These are phyloP conservation scores for Saxicola maurus DNA, from an alignment of 2,797 vertebrate species.

Conservation along the genomic window DNA sequence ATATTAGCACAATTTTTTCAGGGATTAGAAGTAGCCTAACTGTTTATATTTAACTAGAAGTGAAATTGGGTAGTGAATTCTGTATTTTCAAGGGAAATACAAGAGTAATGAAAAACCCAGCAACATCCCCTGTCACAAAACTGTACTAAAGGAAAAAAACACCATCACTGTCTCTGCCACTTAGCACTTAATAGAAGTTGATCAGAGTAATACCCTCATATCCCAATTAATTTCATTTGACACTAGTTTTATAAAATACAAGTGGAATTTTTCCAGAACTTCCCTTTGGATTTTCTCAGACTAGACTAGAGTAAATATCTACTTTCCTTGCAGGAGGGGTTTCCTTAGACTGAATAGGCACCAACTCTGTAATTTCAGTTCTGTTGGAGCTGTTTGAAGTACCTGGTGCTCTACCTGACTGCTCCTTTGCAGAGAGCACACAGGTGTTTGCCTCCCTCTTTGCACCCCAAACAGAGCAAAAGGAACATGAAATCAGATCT, in stretches of 20 bases:
- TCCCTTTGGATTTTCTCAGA: neutral
- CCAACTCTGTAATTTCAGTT: neutral
- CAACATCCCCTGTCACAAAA: neutral
- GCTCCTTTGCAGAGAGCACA: rapidly evolving
- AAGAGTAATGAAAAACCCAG: neutral
- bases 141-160: neutral
- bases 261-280: neutral
- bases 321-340: neutral
- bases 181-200: neutral
- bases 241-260: neutral
- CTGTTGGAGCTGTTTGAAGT: neutral
- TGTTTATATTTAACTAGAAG: neutral
- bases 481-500: neutral
- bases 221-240: neutral
- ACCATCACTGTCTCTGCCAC: neutral
- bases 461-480: neutral
- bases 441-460: neutral
- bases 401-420: neutral
- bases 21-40: neutral
- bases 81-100: neutral
- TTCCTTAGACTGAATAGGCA: neutral
- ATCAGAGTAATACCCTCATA: neutral
- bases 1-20: neutral
- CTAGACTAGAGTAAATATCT: neutral
- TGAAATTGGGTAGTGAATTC: neutral